Conservation (phyloP, 1,140 invertebrate species). For the Bombus polaris region DNA sequence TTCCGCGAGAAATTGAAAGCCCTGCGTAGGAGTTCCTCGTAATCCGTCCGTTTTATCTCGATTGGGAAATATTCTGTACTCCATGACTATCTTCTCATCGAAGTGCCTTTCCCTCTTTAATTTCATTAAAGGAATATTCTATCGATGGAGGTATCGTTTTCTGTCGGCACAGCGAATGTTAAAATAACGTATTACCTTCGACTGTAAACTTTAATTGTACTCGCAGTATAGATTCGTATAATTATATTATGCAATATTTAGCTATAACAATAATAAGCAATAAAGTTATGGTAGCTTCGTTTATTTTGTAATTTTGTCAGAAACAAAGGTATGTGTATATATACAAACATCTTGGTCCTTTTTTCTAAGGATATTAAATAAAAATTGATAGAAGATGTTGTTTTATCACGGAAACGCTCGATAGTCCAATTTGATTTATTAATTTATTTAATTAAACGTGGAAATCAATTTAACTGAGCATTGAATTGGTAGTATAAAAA, state of each 20-base stretch:
- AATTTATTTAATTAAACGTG: background rate
- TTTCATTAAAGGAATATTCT: background rate
- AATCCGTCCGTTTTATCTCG: background rate
- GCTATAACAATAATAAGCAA: too few species aligned
- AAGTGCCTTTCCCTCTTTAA: background rate
- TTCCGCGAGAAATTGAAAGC: background rate
- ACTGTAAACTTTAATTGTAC: too few species aligned
- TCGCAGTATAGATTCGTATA: too few species aligned
- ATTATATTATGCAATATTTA: too few species aligned
- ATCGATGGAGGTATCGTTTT: background rate
- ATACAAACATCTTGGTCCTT: too few species aligned
- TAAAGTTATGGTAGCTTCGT: too few species aligned
- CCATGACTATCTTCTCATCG: too few species aligned
- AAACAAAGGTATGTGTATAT: too few species aligned
- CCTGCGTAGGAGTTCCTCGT: background rate
- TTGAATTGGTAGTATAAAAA: background rate
- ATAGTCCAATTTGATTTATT: background rate
- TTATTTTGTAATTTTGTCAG: too few species aligned
- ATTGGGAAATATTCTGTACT: background rate
- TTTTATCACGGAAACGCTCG: background rate
- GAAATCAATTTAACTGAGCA: background rate
- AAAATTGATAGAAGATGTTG: background rate
- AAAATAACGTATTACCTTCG: background rate
- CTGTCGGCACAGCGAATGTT: background rate
- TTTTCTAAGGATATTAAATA: too few species aligned